Base-by-base conservation (phyloP, 2,888 invertebrate genomes). In the Diplolepis rosae region DNA sequence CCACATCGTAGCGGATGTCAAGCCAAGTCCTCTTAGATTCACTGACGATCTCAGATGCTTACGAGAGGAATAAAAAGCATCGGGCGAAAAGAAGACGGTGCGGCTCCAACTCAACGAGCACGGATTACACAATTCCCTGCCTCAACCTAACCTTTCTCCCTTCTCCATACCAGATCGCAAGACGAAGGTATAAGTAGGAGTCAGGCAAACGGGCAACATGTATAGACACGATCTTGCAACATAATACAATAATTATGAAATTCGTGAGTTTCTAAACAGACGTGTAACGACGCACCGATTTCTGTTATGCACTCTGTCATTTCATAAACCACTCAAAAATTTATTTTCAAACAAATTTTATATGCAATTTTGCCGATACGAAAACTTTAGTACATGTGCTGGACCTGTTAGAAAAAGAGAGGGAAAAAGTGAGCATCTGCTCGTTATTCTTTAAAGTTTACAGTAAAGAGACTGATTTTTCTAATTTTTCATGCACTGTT, bases 211-310 rank as follows among this genome's bases (percentile, higher is more conserved):
- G 61, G 65, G 71, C 71, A 70, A 54, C 73, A 39, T 39, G 76
- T 73, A 68, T 74, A 78, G 71, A 74, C 80, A 79, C 69, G 78
- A 80, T 84, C 84, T 88, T 87, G 83, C 87, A 81, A 85, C 86
- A 87, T 84, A 84, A 85, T 84, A 86, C 84, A 82, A 88, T 86
- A 88, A 88, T 88, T 88, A 88, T 88, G 87, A 88, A 88, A 88
- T 88, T 88, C 82, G 85, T 85, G 80, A 86, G 86, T 88, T 88
- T 88, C 87, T 84, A 87, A 88, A 87, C 79, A 80, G 77, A 76
- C 75, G 76, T 76, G 74, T 54, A 79, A 74, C 73, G 71, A 76
- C 75, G 72, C 56, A 77, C 69, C 79, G 69, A 75, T 74, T 74
- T 76, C 76, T 77, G 73, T 74, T 74, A 70, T 65, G 65, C 74